These are phyloP conservation scores for Tribolium madens DNA, from an alignment of 1,140 invertebrate species.

Conservation along the genomic window DNA sequence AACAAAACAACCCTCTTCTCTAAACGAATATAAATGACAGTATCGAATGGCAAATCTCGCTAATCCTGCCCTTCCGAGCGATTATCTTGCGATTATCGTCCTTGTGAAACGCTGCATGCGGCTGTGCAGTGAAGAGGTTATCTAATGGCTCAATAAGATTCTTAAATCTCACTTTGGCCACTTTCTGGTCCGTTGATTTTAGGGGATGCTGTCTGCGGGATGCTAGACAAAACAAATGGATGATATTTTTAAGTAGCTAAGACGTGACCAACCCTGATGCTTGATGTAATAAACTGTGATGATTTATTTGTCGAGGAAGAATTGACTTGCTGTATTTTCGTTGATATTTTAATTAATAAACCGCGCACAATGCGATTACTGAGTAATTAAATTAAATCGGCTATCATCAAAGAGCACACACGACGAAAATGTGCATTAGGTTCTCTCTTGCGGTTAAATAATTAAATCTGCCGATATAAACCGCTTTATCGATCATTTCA, in stretches of 20 bases:
- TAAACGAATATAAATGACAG: slow-evolving; percentile 64
- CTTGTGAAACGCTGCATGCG: slow-evolving; percentile 43
- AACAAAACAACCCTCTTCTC: slow-evolving; percentile 46
- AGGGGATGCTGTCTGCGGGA: slow-evolving; percentile 13
- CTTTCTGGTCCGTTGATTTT: slow-evolving; percentile 50
- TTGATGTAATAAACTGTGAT: slow-evolving; percentile 13
- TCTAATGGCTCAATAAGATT: slow-evolving; percentile 59
- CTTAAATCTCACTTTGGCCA: slow-evolving; percentile 61
- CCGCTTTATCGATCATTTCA: neutral
- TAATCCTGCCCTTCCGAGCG: slow-evolving; percentile 55
- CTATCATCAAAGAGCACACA: neutral
- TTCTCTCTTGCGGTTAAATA: neutral
- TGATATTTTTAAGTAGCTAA: slow-evolving; percentile 30
- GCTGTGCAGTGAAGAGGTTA: slow-evolving; percentile 31
- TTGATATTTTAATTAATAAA: neutral
- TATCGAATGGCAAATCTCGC: slow-evolving; percentile 60
- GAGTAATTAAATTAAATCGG: neutral
- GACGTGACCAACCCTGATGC: slow-evolving; percentile 22
- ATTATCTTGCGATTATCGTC: slow-evolving; percentile 58
- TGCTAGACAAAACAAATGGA: slow-evolving; percentile 18
- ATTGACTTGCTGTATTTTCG: neutral
- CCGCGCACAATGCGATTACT: neutral
- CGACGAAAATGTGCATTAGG: neutral
- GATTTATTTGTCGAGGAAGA: too few relatives aligned
- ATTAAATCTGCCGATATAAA: neutral